Evolutionary conservation across 2,888 invertebrate species (phyloP).

Genomic region (Lobophora halterata): DNA sequence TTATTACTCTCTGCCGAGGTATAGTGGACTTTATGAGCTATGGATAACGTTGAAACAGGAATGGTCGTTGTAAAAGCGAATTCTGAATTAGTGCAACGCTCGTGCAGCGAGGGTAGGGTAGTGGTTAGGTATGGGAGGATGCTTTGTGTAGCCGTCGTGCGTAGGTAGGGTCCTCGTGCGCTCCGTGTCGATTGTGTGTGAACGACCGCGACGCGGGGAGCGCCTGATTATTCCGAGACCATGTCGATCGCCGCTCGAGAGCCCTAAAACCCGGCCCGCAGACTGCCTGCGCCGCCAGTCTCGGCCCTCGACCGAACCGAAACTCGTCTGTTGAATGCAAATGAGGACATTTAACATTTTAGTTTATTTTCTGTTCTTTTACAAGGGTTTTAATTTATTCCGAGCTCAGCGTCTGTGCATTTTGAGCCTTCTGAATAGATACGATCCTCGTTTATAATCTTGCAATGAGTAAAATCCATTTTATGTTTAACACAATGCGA

Average conservation of each 20-base stretch:
- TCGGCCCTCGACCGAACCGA: constrained; percentile 40
- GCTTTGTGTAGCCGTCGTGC: constrained; percentile 67
- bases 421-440: constrained; percentile 20
- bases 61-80: constrained; percentile 22
- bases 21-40: constrained; percentile 16
- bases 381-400: constrained; percentile 41
- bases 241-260: constrained; percentile 67
- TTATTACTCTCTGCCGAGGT: constrained; percentile 8
- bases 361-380: constrained; percentile 41
- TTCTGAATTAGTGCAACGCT: constrained; percentile 50
- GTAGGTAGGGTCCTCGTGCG: constrained; percentile 69
- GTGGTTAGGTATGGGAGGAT: constrained; percentile 66
- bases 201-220: constrained; percentile 76
- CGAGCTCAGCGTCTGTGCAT: constrained; percentile 33
- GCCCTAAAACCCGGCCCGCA: constrained; percentile 61
- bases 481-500: constrained; percentile 27
- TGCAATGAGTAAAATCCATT: constrained; percentile 22
- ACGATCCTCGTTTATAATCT: constrained; percentile 25
- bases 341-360: constrained; percentile 56
- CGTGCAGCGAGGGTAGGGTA: constrained; percentile 50
- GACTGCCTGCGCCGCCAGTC: constrained; percentile 35
- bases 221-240: constrained; percentile 72
- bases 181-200: constrained; percentile 73
- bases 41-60: constrained; percentile 20
- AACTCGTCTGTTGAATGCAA: constrained; percentile 60